Base-by-base conservation (phyloP, 2,888 invertebrate genomes). In the Polyommatus icarus region DNA sequence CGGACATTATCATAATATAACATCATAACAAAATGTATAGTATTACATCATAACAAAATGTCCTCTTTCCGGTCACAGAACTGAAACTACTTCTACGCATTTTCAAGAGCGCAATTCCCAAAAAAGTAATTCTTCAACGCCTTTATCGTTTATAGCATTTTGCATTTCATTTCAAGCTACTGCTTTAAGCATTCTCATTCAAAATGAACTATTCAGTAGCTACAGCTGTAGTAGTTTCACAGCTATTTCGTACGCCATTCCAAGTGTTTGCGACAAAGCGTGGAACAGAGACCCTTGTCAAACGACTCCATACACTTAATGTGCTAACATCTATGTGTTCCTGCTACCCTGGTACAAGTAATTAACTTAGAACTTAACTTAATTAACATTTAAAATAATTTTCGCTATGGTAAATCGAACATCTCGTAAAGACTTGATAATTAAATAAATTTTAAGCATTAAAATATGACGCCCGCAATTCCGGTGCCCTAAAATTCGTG, bases 241-340 rank as follows among this genome's bases (percentile, higher is more conserved):
- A 29, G 29, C 29, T 67, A 67, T 67, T 67, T 67, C 29, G 67
- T 67, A 32, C 24, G 20, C 61, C 24, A 67, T 67, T 29, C 29
- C 50, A 75, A 75, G 6, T 75, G 54, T 50, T 75, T 46, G 54
- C 29, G 24, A 50, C 46, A 29, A 75, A 75, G 75, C 24, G 24
- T 6, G 5, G 20, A 40, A 75, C 75, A 20, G 24, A 50, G 24
- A 54, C 54, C 50, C 75, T 75, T 75, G 75, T 75, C 75, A 75
- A 75, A 75, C 75, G 24, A 75, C 46, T 50, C 46, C 50, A 75
- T 75, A 50, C 50, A 73, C 46, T 73, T 73, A 75, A 75, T 75
- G 50, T 75, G 75, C 12, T 54, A 75, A 75, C 75, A 50, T 50
- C 75, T 75, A 7, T 32, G 29, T 67, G 67, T 32, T 29, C 67